Conservation (phyloP, 2,797 vertebrate genomes). For the Astyanax mexicanus region DNA sequence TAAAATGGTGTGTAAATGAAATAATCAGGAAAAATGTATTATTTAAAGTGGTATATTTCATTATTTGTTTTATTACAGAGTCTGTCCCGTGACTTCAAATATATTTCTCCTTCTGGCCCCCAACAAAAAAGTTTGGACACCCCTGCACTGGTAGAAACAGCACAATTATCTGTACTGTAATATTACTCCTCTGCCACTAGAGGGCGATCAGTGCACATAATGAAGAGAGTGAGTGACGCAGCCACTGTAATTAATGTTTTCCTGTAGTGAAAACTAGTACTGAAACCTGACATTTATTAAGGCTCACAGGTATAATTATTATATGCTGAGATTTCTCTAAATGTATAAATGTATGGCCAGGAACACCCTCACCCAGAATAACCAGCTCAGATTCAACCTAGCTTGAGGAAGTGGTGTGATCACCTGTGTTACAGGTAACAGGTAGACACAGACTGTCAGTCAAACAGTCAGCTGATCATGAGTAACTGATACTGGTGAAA, state of each 20-base stretch:
- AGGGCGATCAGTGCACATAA: constrained; percentile 16
- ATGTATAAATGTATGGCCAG: too few relatives aligned
- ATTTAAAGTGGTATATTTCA: too few relatives aligned
- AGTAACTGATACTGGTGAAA: too few relatives aligned
- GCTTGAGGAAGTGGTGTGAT: neutral
- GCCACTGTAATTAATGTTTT: neutral
- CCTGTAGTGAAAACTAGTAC: neutral
- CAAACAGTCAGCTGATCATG: neutral
- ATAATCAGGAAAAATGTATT: too few relatives aligned
- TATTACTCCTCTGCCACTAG: constrained; percentile 14
- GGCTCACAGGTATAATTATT: neutral
- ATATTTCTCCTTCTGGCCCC: too few relatives aligned
- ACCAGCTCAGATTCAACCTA: neutral
- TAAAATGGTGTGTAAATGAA: too few relatives aligned
- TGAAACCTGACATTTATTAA: neutral
- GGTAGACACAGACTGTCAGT: neutral
- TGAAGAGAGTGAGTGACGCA: too few relatives aligned
- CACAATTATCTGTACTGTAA: neutral
- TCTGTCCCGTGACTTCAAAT: too few relatives aligned
- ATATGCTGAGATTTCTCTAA: neutral
- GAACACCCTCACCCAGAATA: neutral
- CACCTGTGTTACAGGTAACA: neutral
- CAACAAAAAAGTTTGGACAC: too few relatives aligned
- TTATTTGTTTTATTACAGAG: too few relatives aligned
- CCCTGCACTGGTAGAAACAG: too few relatives aligned